Evolutionary conservation across 2,888 invertebrate genomes (phyloP), one percentile per base, ranked within the genome.

Genomic region (Elaeidobius kamerunicus): DNA sequence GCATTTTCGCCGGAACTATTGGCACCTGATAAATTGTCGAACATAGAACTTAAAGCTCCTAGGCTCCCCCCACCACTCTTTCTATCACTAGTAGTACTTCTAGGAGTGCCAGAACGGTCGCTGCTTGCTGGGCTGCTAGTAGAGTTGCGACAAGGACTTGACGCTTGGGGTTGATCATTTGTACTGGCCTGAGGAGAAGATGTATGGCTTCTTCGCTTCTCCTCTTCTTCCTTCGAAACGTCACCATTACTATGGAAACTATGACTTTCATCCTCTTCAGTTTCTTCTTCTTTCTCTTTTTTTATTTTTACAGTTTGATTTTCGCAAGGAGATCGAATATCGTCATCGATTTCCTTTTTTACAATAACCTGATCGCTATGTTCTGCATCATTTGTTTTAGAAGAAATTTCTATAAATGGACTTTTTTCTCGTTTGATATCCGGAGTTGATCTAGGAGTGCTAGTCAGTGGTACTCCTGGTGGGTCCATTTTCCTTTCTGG

Each of bases 11-110:
- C 62, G 2, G 66, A 57, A 34, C 65, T 67, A 19, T 74, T 74
- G 52, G 76, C 72, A 7, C 87, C 83, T 23, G 88, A 88, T 43
- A 92, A 74, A 68, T 82, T 91, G 70, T 92, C 91, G 67, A 91
- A 92, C 92, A 92, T 92, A 15, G 91, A 91, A 15, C 91, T 91
- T 2, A 92, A 74, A 0, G 91, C 91, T 14, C 89, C 88, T 44
- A 91, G 75, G 65, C 88, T 88, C 39, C 85, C 75, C 35, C 84
- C 83, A 34, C 76, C 75, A 20, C 81, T 76, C 60, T 81, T 76
- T 23, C 77, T 74, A 49, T 79, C 78, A 54, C 80, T 77, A 28
- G 82, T 81, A 6, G 78, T 76, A 56, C 85, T 84, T 39, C 85
- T 78, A 2, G 86, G 90, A 1, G 90, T 90, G 1, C 80, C 84